Conservation (phyloP, 2,888 invertebrate species). For the Drosophila merina region DNA sequence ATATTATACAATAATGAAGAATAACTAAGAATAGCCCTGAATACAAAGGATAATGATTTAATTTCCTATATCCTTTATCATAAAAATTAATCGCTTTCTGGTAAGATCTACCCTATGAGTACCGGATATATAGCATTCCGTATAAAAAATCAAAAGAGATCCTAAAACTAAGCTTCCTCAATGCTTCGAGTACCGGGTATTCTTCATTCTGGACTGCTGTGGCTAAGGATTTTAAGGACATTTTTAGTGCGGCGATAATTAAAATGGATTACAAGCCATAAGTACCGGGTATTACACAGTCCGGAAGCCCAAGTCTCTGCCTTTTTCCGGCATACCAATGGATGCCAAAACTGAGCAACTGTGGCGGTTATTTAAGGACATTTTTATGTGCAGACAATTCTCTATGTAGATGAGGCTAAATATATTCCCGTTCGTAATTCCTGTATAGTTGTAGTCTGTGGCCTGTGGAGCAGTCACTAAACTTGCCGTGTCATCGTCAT, state of each 20-base stretch:
- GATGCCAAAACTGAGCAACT: constrained; percentile 28
- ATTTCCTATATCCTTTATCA: too few species aligned
- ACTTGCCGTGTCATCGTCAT: constrained; percentile 49
- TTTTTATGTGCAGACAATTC: background rate
- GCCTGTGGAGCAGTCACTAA: constrained; percentile 23
- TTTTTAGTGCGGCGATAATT: too few species aligned
- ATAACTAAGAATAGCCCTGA: too few species aligned
- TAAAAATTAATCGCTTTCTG: too few species aligned
- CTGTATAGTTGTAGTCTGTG: constrained; percentile 3
- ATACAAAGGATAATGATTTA: too few species aligned
- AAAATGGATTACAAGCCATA: background rate
- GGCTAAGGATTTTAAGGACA: background rate
- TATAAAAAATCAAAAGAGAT: too few species aligned
- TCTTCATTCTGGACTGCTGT: too few species aligned
- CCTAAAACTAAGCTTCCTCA: too few species aligned
- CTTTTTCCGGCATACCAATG: constrained; percentile 33
- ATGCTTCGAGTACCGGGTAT: too few species aligned
- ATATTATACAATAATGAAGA: too few species aligned
- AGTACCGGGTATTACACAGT: background rate
- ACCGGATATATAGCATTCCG: too few species aligned
- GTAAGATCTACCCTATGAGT: too few species aligned
- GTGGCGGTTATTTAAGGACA: constrained; percentile 13
- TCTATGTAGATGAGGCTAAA: background rate
- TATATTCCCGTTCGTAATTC: background rate
- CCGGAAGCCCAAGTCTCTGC: background rate